Evolutionary conservation across 2,797 vertebrate species (phyloP).

Genomic region (Bradypodion pumilum): DNA sequence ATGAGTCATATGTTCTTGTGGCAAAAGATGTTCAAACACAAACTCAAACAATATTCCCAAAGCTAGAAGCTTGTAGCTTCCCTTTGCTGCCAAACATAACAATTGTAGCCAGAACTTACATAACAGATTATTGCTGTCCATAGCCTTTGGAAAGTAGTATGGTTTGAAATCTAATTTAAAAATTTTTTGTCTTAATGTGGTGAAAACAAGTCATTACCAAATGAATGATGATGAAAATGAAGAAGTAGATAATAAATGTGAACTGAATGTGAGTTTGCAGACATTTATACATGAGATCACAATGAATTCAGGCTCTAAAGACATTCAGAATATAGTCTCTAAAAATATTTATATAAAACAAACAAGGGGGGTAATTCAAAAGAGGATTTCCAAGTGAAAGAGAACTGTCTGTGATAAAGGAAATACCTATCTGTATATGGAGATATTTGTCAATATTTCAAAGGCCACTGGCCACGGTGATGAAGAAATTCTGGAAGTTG

Average conservation of each 20-base stretch:
- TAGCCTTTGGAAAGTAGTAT: conserved; percentile 40
- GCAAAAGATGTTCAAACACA: conserved; percentile 12
- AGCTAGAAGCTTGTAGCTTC: conserved; percentile 18
- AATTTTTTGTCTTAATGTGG: conserved; percentile 43
- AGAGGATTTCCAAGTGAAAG: not conserved
- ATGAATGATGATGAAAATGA: conserved; percentile 6
- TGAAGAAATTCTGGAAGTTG: too few relatives aligned
- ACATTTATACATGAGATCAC: not conserved
- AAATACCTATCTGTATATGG: not conserved
- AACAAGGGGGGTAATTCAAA: not conserved
- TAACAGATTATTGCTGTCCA: conserved; percentile 47
- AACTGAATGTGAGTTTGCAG: conserved; percentile 20
- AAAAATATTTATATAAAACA: not conserved
- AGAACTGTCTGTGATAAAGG: not conserved
- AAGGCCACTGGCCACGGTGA: not conserved
- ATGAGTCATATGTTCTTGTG: not conserved
- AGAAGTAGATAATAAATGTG: conserved; percentile 38
- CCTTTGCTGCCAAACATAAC: not conserved
- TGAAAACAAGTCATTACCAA: conserved; percentile 31
- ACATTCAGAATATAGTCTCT: not conserved
- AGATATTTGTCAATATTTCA: not conserved
- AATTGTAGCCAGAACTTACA: conserved; percentile 27
- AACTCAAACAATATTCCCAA: conserved; percentile 32
- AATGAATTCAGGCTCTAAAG: not conserved
- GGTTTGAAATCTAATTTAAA: conserved; percentile 53